A percentile compares a stretch with the other conserved stretches of the same genome.
These are phyloP conservation scores for Himalopsyche kuldschensis DNA, from an alignment of 2,888 invertebrate species.

Conservation along the genomic window DNA sequence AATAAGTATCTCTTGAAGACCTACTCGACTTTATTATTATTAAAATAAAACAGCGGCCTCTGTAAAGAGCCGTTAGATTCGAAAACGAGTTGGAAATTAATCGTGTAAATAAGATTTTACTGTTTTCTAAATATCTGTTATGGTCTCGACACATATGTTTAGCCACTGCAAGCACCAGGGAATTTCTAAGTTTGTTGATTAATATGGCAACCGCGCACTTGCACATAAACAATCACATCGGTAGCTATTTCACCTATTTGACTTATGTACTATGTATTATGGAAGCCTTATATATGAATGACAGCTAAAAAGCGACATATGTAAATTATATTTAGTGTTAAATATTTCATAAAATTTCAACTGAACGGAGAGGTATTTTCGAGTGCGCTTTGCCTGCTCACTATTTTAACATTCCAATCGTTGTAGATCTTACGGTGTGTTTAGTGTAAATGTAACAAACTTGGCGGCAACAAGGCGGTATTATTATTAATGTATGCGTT, in stretches of 20 bases:
- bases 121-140: slow-evolving; percentile 1
- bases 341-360: slow-evolving; percentile 18
- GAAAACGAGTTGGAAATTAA: background rate
- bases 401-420: slow-evolving; percentile 35
- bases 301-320: slow-evolving; percentile 27
- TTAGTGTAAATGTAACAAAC: slow-evolving; percentile 9
- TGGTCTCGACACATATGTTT: slow-evolving; percentile 27
- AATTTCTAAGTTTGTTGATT: slow-evolving; percentile 45
- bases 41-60: background rate
- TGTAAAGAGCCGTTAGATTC: background rate
- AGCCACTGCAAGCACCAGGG: slow-evolving; percentile 53
- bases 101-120: background rate
- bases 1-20: background rate
- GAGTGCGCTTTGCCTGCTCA: slow-evolving; percentile 29
- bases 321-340: slow-evolving; percentile 29
- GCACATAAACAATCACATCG: slow-evolving; percentile 26
- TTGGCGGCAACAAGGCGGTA: background rate
- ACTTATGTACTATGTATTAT: slow-evolving; percentile 24
- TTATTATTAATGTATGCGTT: background rate
- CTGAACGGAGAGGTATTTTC: slow-evolving; percentile 15
- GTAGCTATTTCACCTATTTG: slow-evolving; percentile 25
- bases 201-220: slow-evolving; percentile 26
- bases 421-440: slow-evolving; percentile 30
- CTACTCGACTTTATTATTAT: background rate
- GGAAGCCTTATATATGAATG: slow-evolving; percentile 33